Base-by-base conservation (phyloP, 1,140 invertebrate species). In the Scaptodrosophila lebanonensis region DNA sequence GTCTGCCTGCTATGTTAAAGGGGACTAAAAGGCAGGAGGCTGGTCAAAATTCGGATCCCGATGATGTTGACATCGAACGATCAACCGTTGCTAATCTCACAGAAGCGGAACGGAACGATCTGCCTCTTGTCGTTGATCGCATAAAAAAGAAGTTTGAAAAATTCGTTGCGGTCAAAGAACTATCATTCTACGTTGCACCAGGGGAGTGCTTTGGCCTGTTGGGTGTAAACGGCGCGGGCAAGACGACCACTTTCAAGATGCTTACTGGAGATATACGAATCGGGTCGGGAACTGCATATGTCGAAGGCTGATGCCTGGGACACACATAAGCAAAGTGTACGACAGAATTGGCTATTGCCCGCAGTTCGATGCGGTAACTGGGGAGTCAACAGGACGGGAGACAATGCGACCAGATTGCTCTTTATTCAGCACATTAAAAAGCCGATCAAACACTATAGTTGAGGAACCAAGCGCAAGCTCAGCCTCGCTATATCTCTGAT, bases 401-500 rank as follows among this genome's bases (percentile, higher is more conserved):
- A 93, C 92, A 43, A 86, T 97, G 3, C 68, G 1, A 40, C 15
- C 5, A 68, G 85, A 6, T 86, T 88, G 42, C 83, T 87, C 47
- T 88, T 88, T 42, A 9, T 13, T n/a, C 44, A 70, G 27, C 87
- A 88, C 58, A 42, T 88, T 12, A 66, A 88, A 44, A 88, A 88
- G 32, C 65, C 89, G 87, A 88, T 90, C 27, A 87, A 86, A 66
- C 89, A 88, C 88, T 93, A 92, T 72, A 97, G 95, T 77, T 95
- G 95, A 3, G 97, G 97, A 0, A 98, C 97, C 58, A 98, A 97
- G 83, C 89, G 97, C 36, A 97, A 98, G 87, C 88, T 99, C 11
- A 97, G 94, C 61, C 95, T 96, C 35, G 96, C 96, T 0, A 91
- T 99, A 35, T 94, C 97, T 4, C 86, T 97, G 16, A 89, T 97